Conservation (phyloP, 2,888 invertebrate genomes). For the Anagyrus pseudococci region DNA sequence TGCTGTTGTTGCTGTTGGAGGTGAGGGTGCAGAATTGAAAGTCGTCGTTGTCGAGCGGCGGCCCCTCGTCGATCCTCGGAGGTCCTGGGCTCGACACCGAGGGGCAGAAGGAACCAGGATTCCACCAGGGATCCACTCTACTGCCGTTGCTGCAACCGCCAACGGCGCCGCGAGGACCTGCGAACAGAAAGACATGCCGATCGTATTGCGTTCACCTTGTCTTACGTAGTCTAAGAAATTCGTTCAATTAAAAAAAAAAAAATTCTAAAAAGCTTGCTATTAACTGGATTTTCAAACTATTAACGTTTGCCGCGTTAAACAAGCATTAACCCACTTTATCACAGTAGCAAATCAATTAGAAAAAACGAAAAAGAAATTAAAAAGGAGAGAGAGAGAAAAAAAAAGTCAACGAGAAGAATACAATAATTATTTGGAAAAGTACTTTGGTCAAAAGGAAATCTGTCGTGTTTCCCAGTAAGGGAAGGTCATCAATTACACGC, state of each 20-base stretch:
- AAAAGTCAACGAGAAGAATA: no score
- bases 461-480: background rate
- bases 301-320: no score
- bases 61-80: slow-evolving; percentile 57
- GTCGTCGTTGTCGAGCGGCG: slow-evolving; percentile 47
- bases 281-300: no score
- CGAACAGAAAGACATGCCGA: slow-evolving; percentile 39
- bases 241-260: background rate
- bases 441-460: background rate
- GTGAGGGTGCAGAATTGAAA: slow-evolving; percentile 46
- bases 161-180: slow-evolving; percentile 61
- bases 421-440: no score
- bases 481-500: no score
- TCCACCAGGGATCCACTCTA: slow-evolving; percentile 61
- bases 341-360: no score
- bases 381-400: no score
- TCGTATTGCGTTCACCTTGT: background rate
- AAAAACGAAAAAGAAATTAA: no score
- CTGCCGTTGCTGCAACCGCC: slow-evolving; percentile 61
- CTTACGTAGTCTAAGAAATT: background rate
- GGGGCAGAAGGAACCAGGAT: slow-evolving; percentile 56
- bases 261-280: no score
- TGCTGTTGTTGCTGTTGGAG: slow-evolving; percentile 32
- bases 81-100: slow-evolving; percentile 54
- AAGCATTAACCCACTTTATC: no score